Conservation (phyloP, 1,140 invertebrate species). For the Phymorhynchus buccinoides region DNA sequence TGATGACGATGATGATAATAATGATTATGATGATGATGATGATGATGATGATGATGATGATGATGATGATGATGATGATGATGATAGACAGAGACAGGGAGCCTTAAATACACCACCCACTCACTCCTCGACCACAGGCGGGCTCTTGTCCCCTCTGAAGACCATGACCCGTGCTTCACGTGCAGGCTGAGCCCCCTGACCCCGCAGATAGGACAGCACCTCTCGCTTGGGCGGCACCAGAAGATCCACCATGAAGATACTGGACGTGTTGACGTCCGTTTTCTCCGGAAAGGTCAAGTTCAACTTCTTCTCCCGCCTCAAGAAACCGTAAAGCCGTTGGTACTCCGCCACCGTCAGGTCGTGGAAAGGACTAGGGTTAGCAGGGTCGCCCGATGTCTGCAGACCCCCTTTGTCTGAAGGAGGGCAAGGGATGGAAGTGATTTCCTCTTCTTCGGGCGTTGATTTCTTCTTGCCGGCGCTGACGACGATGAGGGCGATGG, state of each 20-base stretch:
- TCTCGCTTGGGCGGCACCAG: conserved; percentile 54
- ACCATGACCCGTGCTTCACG: conserved; percentile 58
- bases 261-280: conserved; percentile 49
- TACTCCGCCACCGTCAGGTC: conserved; percentile 50
- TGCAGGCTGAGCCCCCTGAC: conserved; percentile 45
- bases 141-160: conserved; percentile 51
- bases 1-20: too few species aligned
- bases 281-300: conserved; percentile 44
- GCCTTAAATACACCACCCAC: too few species aligned
- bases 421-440: conserved; percentile 19
- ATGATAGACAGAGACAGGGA: too few species aligned
- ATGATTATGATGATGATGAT: too few species aligned
- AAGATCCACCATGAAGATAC: conserved; percentile 58
- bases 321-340: conserved; percentile 35
- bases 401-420: neutral
- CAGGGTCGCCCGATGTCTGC: conserved; percentile 36
- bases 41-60: too few species aligned
- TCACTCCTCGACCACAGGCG: conserved; percentile 58
- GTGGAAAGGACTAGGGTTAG: conserved; percentile 50
- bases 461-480: conserved; percentile 13
- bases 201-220: conserved; percentile 55
- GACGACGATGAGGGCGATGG: conserved; percentile 29
- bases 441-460: too few species aligned
- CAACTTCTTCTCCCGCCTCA: conserved; percentile 36
- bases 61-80: too few species aligned